Conservation (phyloP, 2,797 vertebrate genomes). For the Pseudochromis fuscus region DNA sequence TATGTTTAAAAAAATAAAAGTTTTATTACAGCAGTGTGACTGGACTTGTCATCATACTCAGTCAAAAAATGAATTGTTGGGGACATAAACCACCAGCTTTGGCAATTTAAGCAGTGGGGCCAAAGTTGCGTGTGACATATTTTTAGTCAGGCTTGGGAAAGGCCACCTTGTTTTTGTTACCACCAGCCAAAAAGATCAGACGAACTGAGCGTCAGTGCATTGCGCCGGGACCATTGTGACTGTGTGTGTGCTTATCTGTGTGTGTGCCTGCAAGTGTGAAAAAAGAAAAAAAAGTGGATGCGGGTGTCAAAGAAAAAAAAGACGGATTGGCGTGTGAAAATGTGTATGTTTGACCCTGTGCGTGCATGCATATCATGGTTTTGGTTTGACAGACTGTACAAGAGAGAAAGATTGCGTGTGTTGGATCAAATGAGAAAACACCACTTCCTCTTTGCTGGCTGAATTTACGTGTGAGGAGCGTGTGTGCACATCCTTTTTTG, state of each 20-base stretch:
- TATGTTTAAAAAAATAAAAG: background rate
- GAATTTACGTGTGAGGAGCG: constrained; percentile 70
- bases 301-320: constrained; percentile 49
- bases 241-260: constrained; percentile 18
- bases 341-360: constrained; percentile 55
- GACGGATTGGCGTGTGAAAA: constrained; percentile 62
- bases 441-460: constrained; percentile 76
- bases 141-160: constrained; percentile 60
- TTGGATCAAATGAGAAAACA: constrained; percentile 73
- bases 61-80: constrained; percentile 33
- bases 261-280: constrained; percentile 57
- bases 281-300: constrained; percentile 51
- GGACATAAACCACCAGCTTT: constrained; percentile 44
- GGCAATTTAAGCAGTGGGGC: constrained; percentile 20
- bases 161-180: constrained; percentile 67
- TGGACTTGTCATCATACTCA: constrained; percentile 38
- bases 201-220: constrained; percentile 42
- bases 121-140: constrained; percentile 45
- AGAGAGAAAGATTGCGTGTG: constrained; percentile 74
- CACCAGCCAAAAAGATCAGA: constrained; percentile 52
- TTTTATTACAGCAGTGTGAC: constrained; percentile 23
- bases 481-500: constrained; percentile 60
- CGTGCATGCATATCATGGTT: constrained; percentile 58
- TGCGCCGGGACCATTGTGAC: constrained; percentile 35
- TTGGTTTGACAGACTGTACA: constrained; percentile 62